Evolutionary conservation across 1,140 invertebrate species (phyloP), one percentile per base, ranked within the genome.

Genomic region (Sogatella furcifera): DNA sequence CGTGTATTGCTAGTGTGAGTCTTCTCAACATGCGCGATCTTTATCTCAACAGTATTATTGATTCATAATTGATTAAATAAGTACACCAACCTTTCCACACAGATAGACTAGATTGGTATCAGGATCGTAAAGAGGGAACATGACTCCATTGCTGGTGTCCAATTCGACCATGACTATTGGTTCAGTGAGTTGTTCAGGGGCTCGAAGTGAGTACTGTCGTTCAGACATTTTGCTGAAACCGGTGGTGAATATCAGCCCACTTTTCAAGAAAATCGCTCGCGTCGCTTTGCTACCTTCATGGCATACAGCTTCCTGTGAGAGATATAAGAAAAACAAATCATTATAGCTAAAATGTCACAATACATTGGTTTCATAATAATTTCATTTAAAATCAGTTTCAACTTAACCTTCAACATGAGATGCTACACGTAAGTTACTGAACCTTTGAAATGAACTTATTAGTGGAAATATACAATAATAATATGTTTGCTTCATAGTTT

Each of bases 171-270:
- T 92, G 10, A 94, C 87, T 68, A 98, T 92, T 1, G 95, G 93
- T 70, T 94, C 90, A 44, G 81, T 80, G 38, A 98, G 77, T 69
- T 93, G 90, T 69, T 95, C 89, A 11, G 89, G 89, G 9, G 88
- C 92, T 72, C 96, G 82, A 60, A 99, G 76, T 42, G 93, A 90
- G 77, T 97, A 96, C 72, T 97, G 92, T 49, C 96, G 79, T 76
- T 98, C 95, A 57, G 93, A 96, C 82, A 92, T 92, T 74, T 92
- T 90, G 65, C 92, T 96, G 78, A 98, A 98, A 14, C 96, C 97
- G 10, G 95, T 98, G 1, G 95, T 97, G 69, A 98, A 95, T 28
- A 98, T 88, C 21, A 95, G 78, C 54, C 92, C 92, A 70, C 88
- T 85, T 67, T 82, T 80, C 64, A 91, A 77, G 77, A 95, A 98